Conservation (phyloP, 2,797 vertebrate genomes). For the Scyliorhinus canicula region DNA sequence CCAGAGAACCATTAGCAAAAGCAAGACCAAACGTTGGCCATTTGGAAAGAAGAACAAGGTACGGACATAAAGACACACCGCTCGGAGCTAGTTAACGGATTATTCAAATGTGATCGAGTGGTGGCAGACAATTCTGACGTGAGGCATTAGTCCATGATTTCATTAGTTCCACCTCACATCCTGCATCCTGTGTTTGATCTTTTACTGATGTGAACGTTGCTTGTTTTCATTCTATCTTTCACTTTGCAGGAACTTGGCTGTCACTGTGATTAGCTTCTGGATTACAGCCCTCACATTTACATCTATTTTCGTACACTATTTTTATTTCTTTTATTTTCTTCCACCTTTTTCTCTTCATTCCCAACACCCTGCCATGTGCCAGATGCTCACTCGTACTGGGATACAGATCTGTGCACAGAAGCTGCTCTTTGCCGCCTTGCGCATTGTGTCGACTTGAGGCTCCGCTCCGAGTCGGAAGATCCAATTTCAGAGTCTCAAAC, state of each 20-base stretch:
- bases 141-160: not conserved
- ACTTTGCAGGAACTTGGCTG: not conserved
- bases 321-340: not conserved
- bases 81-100: not conserved
- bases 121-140: not conserved
- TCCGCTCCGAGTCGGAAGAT: not conserved
- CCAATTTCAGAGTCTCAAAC: too few relatives aligned
- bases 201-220: not conserved
- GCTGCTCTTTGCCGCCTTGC: too few relatives aligned
- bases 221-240: not conserved
- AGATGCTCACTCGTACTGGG: not conserved
- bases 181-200: not conserved
- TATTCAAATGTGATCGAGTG: not conserved
- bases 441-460: not conserved
- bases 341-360: not conserved
- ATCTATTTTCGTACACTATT: not conserved
- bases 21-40: conserved; percentile 75
- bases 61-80: conserved; percentile 38
- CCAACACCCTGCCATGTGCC: not conserved
- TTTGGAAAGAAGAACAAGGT: conserved; percentile 84
- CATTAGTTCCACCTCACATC: not conserved
- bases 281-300: not conserved
- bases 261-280: not conserved
- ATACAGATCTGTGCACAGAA: not conserved
- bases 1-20: conserved; percentile 60